Evolutionary conservation across 2,888 invertebrate genomes (phyloP).

Genomic region (Operophtera brumata): DNA sequence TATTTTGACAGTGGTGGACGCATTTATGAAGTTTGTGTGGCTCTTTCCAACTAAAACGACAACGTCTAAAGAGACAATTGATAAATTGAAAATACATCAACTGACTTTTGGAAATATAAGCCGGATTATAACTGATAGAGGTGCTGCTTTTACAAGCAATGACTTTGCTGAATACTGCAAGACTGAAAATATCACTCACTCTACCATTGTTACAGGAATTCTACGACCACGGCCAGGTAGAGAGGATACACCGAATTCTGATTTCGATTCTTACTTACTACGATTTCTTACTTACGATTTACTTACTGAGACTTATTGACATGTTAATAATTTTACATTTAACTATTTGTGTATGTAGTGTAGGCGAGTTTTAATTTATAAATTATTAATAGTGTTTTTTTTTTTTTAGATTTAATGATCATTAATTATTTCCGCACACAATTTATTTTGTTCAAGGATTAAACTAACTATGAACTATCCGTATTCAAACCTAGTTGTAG

Average conservation of each 20-base stretch:
- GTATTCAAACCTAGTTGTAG: no score
- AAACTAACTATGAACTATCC: no score
- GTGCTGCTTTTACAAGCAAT: constrained; percentile 32
- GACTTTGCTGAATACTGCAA: constrained; percentile 30
- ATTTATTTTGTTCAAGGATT: no score
- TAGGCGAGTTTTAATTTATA: no score
- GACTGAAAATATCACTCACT: constrained; percentile 27
- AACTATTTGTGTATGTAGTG: no score
- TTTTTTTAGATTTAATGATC: no score
- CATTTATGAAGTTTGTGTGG: constrained; percentile 33
- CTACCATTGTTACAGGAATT: constrained; percentile 31
- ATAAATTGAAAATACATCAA: constrained; percentile 28
- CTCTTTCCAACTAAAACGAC: constrained; percentile 27
- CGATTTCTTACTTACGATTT: no score
- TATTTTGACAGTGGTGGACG: constrained; percentile 25
- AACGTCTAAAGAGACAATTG: constrained; percentile 10
- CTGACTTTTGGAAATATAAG: constrained; percentile 21
- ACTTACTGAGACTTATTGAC: no score
- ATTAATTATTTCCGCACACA: no score
- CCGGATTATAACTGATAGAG: constrained; percentile 23
- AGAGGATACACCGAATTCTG: constrained; percentile 12
- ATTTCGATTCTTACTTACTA: constrained; percentile 12
- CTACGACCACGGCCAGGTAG: constrained; percentile 25
- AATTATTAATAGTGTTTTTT: no score
- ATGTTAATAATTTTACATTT: no score